Conservation (phyloP, 2,797 vertebrate genomes). For the Micromesistius poutassou region DNA sequence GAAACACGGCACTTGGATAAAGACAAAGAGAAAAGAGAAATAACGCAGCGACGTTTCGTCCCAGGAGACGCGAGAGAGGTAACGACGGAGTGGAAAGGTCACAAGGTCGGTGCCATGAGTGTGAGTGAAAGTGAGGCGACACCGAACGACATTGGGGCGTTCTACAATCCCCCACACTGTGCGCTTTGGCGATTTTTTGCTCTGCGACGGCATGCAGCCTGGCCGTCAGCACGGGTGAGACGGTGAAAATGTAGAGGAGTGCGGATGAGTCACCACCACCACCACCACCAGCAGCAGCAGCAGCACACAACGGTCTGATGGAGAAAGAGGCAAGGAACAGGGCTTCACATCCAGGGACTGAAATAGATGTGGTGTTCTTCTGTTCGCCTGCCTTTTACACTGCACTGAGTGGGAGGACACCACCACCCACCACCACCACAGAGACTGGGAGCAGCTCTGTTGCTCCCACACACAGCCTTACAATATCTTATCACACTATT, state of each 20-base stretch:
- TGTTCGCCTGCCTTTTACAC: constrained; percentile 45
- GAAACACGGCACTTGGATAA: too few species aligned
- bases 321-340: constrained; percentile 57
- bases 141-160: not conserved
- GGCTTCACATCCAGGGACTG: constrained; percentile 44
- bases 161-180: constrained; percentile 3
- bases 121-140: too few species aligned
- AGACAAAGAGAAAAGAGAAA: too few species aligned
- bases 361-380: constrained; percentile 62
- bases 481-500: not conserved
- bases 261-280: constrained; percentile 44
- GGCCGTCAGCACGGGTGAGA: constrained; percentile 35
- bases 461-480: constrained; percentile 36
- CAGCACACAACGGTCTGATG: constrained; percentile 17
- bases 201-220: constrained; percentile 14
- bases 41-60: too few species aligned
- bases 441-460: constrained; percentile 47
- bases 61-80: too few species aligned
- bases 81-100: not conserved
- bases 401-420: constrained; percentile 59
- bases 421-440: constrained; percentile 26
- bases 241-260: too few species aligned
- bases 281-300: too few species aligned
- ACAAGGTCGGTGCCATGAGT: not conserved
- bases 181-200: not conserved